Base-by-base conservation (phyloP, 2,113 vertebrate species). In the Semnornis frantzii region DNA sequence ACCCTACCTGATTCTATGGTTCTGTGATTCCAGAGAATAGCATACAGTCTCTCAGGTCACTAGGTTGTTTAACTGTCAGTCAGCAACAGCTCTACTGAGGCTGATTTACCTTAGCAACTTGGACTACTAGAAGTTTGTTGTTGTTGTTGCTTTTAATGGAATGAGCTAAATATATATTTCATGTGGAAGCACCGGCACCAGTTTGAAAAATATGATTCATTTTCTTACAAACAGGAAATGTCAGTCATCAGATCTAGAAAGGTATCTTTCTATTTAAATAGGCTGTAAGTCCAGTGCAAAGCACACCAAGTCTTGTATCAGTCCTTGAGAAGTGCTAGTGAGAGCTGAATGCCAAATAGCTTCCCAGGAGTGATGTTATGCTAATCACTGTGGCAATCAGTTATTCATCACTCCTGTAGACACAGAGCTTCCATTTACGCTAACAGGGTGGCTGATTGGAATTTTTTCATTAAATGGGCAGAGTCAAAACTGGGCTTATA, bases 401-500 rank as follows among this genome's bases (percentile, higher is more conserved):
- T 93, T 96, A 95, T 97, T 97, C 96, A 87, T 96, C 95, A 97
- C 97, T 96, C 96, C 94, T 92, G 82, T 83, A 97, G 90, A 89
- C 62, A 85, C 88, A 78, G 92, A 88, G 92, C 97, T 97, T 97
- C 93, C 82, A 98, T 96, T 97, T 97, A 96, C 46, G 6, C 84
- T 97, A 97, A 96, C 86, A 96, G 94, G 85, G 89, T 91, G 82
- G 86, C 96, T 96, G 97, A 97, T 97, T 97, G 96, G 95, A 97
- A 97, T 97, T 95, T 94, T 79, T 95, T 97, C 96, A 97, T 98
- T 97, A 97, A 97, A 94, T 94, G 80, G 93, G 74, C 64, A 94
- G 91, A 97, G 91, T 96, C 91, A 96, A 97, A 97, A 85, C 83
- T 84, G 74, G 82, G 95, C 85, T 96, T 95, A 96, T 77, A 94